Percentiles rank a stretch among this genome's conserved stretches.
phyloP scores from a whole-genome alignment of 2,888 invertebrate species.

The Andrena marginata region DNA sequence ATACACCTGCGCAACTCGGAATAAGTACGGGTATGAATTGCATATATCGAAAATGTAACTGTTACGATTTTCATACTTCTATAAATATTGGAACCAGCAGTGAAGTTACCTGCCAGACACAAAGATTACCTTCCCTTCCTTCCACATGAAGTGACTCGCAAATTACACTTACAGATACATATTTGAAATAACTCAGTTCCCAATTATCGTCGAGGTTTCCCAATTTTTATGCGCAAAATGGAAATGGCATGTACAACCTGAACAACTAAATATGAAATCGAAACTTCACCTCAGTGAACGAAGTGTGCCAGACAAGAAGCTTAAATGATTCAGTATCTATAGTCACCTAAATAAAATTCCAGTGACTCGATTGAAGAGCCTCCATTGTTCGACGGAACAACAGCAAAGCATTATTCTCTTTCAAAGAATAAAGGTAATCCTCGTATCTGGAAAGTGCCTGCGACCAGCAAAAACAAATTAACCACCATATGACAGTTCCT shows the following conservation, averaged over 20 bases:
- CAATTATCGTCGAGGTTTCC: background rate
- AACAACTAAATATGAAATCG: background rate
- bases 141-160: background rate
- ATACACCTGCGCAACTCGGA: no score
- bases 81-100: no score
- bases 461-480: background rate
- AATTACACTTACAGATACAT: background rate
- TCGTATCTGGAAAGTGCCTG: background rate
- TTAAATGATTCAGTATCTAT: background rate
- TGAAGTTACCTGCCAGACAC: background rate
- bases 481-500: background rate
- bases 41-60: no score
- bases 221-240: background rate
- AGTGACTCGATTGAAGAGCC: background rate
- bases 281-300: background rate
- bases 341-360: background rate
- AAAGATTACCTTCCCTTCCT: background rate
- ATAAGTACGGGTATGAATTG: no score
- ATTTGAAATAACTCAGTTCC: background rate
- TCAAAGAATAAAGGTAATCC: background rate
- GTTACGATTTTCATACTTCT: no score
- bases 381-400: background rate
- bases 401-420: background rate
- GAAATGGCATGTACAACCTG: background rate
- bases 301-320: background rate